phyloP scores from a whole-genome alignment of 2,888 invertebrate species.

The Philereme transversata region DNA sequence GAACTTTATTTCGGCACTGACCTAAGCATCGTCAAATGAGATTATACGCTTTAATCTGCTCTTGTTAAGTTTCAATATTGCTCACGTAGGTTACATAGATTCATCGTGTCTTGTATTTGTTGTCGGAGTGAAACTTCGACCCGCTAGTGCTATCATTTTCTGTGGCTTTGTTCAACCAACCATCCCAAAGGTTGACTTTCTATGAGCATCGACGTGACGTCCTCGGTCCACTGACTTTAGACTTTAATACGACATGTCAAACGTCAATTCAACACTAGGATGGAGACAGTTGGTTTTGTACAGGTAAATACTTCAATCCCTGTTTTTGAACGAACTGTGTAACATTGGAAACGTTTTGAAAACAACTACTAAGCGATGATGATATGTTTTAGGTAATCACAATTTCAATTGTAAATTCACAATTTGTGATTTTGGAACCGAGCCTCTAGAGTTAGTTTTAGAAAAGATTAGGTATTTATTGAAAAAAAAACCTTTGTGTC shows the following conservation, averaged over 20 bases:
- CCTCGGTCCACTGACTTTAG: conserved; percentile 68
- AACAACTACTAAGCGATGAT: background rate
- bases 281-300: conserved; percentile 5
- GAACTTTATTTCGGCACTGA: background rate
- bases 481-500: too few species aligned
- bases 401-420: too few species aligned
- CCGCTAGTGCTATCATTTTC: conserved; percentile 2
- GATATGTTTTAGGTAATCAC: too few species aligned
- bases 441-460: too few species aligned
- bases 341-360: too few species aligned
- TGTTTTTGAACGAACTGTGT: too few species aligned
- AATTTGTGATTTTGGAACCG: too few species aligned
- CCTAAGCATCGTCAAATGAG: background rate
- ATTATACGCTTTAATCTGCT: background rate
- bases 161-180: conserved; percentile 63
- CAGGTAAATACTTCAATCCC: too few species aligned
- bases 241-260: conserved; percentile 68
- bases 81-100: background rate
- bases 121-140: conserved; percentile 4
- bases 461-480: too few species aligned
- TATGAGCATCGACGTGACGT: conserved; percentile 77
- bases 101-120: background rate
- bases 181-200: conserved; percentile 78
- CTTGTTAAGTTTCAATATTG: background rate
- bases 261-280: conserved; percentile 53